Conservation (phyloP, 2,113 vertebrate species). For the Hepsetus odoe region DNA sequence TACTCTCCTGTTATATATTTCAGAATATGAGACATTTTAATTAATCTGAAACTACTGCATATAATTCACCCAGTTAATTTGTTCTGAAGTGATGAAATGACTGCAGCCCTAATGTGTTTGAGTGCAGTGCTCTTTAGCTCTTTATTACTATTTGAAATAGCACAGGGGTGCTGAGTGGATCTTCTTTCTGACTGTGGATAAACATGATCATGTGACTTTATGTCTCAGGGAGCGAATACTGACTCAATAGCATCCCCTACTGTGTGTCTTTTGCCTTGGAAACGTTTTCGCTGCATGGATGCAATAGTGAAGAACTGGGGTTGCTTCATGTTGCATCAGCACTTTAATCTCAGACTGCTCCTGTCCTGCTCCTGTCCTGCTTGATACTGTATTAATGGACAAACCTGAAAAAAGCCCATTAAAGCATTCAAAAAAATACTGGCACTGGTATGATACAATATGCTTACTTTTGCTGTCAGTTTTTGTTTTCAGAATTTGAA, state of each 20-base stretch:
- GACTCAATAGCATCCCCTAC: slow-evolving; percentile 64
- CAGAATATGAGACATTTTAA: too few species aligned
- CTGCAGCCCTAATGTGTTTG: background rate
- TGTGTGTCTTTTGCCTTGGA: slow-evolving; percentile 42
- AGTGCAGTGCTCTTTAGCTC: background rate
- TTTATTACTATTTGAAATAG: background rate
- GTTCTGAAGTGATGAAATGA: background rate
- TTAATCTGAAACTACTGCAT: background rate
- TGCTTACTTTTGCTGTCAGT: too few species aligned
- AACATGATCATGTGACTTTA: slow-evolving; percentile 60
- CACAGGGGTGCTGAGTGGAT: slow-evolving; percentile 46
- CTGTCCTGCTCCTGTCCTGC: background rate
- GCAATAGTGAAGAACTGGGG: background rate
- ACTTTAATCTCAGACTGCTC: background rate
- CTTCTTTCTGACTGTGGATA: slow-evolving; percentile 38
- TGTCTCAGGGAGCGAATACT: background rate
- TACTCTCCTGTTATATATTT: too few species aligned
- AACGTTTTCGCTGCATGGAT: background rate
- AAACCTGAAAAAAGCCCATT: background rate
- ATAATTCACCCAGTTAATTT: background rate
- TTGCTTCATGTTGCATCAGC: slow-evolving; percentile 34
- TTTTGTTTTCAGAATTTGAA: too few species aligned
- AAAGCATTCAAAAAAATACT: background rate
- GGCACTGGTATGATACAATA: too few species aligned
- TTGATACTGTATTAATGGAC: background rate